Conservation (phyloP, 2,888 invertebrate genomes). For the Anticlea derivata region DNA sequence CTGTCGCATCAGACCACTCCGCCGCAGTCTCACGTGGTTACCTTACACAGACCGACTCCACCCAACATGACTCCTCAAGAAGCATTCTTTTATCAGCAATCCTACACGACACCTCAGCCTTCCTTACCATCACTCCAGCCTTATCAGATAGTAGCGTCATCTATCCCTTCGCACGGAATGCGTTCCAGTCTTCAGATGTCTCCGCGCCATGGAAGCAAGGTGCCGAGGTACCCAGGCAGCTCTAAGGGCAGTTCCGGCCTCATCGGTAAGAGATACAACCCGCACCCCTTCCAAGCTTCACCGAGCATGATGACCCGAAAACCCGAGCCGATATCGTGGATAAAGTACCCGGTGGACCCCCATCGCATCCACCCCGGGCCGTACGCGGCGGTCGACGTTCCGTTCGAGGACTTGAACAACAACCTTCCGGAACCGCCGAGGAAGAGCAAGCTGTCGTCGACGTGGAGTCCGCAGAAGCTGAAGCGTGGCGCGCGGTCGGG, state of each 20-base stretch:
- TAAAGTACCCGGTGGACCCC: constrained; percentile 22
- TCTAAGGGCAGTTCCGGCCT: neutral
- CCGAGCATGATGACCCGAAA: constrained; percentile 7
- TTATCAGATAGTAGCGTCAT: neutral
- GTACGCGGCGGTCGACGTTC: constrained; percentile 12
- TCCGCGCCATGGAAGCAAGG: neutral
- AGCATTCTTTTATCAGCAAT: constrained; percentile 13
- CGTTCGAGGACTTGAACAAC: constrained; percentile 12
- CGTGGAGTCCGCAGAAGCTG: constrained; percentile 34
- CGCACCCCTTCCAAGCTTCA: constrained; percentile 8
- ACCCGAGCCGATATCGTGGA: constrained; percentile 25
- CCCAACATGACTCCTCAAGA: constrained; percentile 9
- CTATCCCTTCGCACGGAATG: neutral
- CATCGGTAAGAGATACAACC: neutral
- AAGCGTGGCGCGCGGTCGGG: constrained; percentile 24
- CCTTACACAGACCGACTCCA: constrained; percentile 8
- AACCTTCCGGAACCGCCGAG: constrained; percentile 1
- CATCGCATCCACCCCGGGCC: constrained; percentile 12
- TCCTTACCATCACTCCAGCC: neutral
- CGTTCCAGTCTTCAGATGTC: constrained; percentile 1
- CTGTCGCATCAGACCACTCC: neutral
- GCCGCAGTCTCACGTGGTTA: constrained; percentile 7
- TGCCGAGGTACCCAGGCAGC: too few relatives aligned
- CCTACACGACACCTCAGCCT: neutral
- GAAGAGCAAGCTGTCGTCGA: constrained; percentile 26